Evolutionary conservation across 1,140 invertebrate genomes (phyloP), one percentile per base, ranked within the genome.

Genomic region (Ectropis grisescens): DNA sequence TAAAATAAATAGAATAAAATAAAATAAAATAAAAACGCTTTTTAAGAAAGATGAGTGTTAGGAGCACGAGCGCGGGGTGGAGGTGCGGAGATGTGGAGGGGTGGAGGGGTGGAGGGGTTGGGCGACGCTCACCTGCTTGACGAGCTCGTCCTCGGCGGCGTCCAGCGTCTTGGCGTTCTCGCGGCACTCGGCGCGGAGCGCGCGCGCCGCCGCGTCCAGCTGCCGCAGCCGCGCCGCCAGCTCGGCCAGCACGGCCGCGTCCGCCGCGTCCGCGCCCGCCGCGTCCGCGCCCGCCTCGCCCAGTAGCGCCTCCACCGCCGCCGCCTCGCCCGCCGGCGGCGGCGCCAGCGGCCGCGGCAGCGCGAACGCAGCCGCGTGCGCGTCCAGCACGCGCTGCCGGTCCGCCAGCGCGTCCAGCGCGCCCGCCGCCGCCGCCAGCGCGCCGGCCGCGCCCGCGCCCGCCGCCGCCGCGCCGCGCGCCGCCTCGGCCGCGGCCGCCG

Each of bases 111-210:
- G n/a, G n/a, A n/a, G 5, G 2, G 28, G 30, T 0, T 8, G 4
- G 4, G 3, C 1, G 14, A n/a, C 9, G 30, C 14, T 13, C 86
- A 95, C 86, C 89, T 94, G 93, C 35, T 93, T 90, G 39, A 96
- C 83, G 22, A 98, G 83, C 31, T 93, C 92, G 27, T 89, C 90
- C 79, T 98, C 96, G 8, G 95, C 95, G 1, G 94, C 95, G 82
- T 98, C 95, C 16, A 98, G 81, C 2, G 94, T 97, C 80, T 98
- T 98, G 93, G 95, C 97, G 39, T 94, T 91, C 84, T 98, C 95
- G 72, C 97, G 94, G 39, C 93, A 95, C 74, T 98, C 95, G 8
- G 92, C 91, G 37, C 91, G 86, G 14, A 98, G 86, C 13, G 88
- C 84, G 3, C 90, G 91, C 1, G 98, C 87, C 26, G 94, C 85